These are phyloP conservation scores for Synergus japonicus DNA, from an alignment of 2,888 invertebrate genomes.

Conservation along the genomic window DNA sequence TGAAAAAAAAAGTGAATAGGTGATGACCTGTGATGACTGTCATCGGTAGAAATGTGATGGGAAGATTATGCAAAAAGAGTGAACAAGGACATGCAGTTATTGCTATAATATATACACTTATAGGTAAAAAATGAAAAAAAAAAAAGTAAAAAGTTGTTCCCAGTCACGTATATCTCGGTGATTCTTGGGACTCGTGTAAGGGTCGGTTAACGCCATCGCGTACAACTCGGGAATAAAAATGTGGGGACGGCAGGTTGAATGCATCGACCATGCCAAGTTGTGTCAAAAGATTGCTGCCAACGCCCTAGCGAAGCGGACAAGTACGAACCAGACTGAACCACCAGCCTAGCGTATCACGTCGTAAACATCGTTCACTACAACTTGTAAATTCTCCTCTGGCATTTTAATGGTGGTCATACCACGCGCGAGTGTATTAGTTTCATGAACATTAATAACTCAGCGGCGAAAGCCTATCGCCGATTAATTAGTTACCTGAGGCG, in stretches of 20 bases:
- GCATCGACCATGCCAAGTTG: conserved; percentile 54
- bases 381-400: conserved; percentile 74
- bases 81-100: conserved; percentile 15
- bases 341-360: conserved; percentile 65
- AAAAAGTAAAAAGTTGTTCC: conserved; percentile 19
- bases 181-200: conserved; percentile 43
- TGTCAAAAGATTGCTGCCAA: conserved; percentile 55
- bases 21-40: background rate
- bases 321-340: conserved; percentile 49
- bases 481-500: conserved; percentile 38
- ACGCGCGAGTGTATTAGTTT: conserved; percentile 72
- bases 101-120: conserved; percentile 23
- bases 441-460: conserved; percentile 75
- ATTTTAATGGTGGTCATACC: conserved; percentile 73
- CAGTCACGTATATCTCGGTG: conserved; percentile 33
- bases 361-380: conserved; percentile 71
- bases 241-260: conserved; percentile 52
- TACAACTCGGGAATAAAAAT: conserved; percentile 53
- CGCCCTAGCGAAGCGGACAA: conserved; percentile 54
- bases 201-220: conserved; percentile 46
- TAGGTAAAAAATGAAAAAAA: background rate
- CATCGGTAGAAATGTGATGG: background rate
- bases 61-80: conserved; percentile 14
- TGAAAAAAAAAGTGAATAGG: too few species aligned
- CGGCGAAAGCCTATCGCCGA: conserved; percentile 58